Conservation (phyloP, 2,888 invertebrate genomes). For the Erebia ligea region DNA sequence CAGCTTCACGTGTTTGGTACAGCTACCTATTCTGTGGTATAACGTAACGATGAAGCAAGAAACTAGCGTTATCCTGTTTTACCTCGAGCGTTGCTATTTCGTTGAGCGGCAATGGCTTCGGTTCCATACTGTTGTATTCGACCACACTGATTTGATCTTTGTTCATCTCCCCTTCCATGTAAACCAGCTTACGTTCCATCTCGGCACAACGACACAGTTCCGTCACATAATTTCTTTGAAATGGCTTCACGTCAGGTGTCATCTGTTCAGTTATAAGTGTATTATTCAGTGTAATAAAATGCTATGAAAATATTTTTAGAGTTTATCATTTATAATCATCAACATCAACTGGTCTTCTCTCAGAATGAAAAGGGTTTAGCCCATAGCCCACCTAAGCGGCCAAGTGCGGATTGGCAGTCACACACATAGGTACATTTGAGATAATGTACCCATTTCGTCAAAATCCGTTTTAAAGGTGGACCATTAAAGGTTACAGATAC, state of each 20-base stretch:
- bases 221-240: conserved; percentile 91
- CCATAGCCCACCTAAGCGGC: too few species aligned
- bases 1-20: too few species aligned
- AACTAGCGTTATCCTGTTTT: background rate
- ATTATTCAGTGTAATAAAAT: background rate
- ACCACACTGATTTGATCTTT: conserved; percentile 87
- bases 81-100: conserved; percentile 92
- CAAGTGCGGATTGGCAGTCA: too few species aligned
- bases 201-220: conserved; percentile 93
- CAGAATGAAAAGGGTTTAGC: too few species aligned
- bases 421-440: too few species aligned
- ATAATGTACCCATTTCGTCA: too few species aligned
- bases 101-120: conserved; percentile 85
- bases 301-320: background rate
- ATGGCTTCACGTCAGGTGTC: conserved; percentile 86
- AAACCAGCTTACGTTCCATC: conserved; percentile 91
- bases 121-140: conserved; percentile 82
- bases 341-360: too few species aligned
- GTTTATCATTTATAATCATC: background rate
- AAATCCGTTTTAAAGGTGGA: too few species aligned
- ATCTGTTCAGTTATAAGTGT: conserved; percentile 47
- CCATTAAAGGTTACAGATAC: too few species aligned
- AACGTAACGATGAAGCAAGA: too few species aligned
- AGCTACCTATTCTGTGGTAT: too few species aligned
- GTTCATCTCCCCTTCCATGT: conserved; percentile 89